Evolutionary conservation across 2,113 vertebrate species (phyloP).

Genomic region (Platichthys flesus): DNA sequence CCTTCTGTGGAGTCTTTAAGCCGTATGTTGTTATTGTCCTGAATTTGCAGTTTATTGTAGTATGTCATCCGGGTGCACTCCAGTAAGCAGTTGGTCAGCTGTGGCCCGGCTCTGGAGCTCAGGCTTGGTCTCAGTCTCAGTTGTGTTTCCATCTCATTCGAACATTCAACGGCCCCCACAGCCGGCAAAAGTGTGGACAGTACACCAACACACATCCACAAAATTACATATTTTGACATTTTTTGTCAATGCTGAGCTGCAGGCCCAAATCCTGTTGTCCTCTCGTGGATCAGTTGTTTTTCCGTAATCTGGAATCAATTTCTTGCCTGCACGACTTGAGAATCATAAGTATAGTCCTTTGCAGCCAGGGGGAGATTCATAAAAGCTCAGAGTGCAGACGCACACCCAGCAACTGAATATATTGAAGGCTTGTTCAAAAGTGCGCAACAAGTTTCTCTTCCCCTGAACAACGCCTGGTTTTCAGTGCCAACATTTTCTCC

Average conservation of each 20-base stretch:
- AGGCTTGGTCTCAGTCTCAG: constrained; percentile 42
- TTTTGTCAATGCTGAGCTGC: constrained; percentile 5
- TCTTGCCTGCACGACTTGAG: background rate
- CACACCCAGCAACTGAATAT: constrained; percentile 23
- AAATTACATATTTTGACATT: constrained; percentile 59
- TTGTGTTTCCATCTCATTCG: constrained; percentile 45
- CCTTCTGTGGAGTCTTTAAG: constrained; percentile 72
- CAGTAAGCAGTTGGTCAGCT: constrained; percentile 70
- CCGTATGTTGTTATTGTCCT: constrained; percentile 68
- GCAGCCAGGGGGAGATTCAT: background rate
- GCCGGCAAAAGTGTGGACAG: constrained; percentile 53
- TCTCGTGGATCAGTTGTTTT: background rate
- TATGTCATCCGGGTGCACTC: constrained; percentile 75
- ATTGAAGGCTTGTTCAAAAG: constrained; percentile 33
- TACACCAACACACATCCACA: constrained; percentile 56
- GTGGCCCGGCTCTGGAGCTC: background rate
- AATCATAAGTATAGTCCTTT: constrained; percentile 8
- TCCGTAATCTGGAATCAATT: constrained; percentile 9
- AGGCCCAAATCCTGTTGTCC: constrained; percentile 7
- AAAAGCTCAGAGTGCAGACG: constrained; percentile 2
- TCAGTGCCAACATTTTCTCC: constrained; percentile 61
- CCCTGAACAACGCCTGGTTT: constrained; percentile 17
- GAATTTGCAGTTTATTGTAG: constrained; percentile 58
- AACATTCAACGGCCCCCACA: constrained; percentile 56
- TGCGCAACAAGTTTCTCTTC: constrained; percentile 53